Conservation (phyloP, 2,888 invertebrate species). For the Oligia fasciuncula region DNA sequence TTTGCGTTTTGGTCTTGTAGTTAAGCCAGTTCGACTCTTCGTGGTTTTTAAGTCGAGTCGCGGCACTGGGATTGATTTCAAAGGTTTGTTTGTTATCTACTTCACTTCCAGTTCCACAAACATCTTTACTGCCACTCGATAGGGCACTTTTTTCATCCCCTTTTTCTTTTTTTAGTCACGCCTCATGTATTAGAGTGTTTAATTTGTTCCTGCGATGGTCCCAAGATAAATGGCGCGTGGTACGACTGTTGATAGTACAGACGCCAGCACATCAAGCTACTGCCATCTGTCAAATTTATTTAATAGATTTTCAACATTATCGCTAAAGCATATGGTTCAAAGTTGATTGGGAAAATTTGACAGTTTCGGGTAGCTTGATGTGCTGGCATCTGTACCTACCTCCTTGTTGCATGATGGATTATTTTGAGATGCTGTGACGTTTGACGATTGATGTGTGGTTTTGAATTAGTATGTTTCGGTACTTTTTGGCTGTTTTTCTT, state of each 20-base stretch:
- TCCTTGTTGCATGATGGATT: slow-evolving; percentile 78
- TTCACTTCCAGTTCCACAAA: slow-evolving; percentile 46
- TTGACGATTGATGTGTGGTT: slow-evolving; percentile 69
- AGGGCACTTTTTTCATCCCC: slow-evolving; percentile 67
- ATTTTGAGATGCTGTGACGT: slow-evolving; percentile 77
- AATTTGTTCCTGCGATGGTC: slow-evolving; percentile 86
- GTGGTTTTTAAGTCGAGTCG: not conserved
- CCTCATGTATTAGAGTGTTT: slow-evolving; percentile 88
- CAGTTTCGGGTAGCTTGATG: too few relatives aligned
- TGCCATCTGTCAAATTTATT: too few relatives aligned
- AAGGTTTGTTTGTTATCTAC: slow-evolving; percentile 1
- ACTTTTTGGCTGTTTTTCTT: not conserved
- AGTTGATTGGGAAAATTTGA: too few relatives aligned
- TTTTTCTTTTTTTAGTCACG: slow-evolving; percentile 86
- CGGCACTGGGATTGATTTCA: not conserved
- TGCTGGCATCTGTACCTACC: slow-evolving; percentile 5
- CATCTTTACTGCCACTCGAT: slow-evolving; percentile 44
- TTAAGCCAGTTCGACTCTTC: not conserved
- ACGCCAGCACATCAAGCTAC: too few relatives aligned
- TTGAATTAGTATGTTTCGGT: slow-evolving; percentile 47
- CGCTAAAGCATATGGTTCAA: too few relatives aligned
- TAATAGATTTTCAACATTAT: too few relatives aligned
- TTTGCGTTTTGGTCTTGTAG: too few relatives aligned
- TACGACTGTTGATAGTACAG: slow-evolving; percentile 67
- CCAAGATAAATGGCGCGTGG: slow-evolving; percentile 79